Percentiles rank a stretch among this genome's conserved stretches.
These are phyloP conservation scores for Tetranychus truncatus DNA, from an alignment of 2,888 invertebrate species.

Conservation along the genomic window DNA sequence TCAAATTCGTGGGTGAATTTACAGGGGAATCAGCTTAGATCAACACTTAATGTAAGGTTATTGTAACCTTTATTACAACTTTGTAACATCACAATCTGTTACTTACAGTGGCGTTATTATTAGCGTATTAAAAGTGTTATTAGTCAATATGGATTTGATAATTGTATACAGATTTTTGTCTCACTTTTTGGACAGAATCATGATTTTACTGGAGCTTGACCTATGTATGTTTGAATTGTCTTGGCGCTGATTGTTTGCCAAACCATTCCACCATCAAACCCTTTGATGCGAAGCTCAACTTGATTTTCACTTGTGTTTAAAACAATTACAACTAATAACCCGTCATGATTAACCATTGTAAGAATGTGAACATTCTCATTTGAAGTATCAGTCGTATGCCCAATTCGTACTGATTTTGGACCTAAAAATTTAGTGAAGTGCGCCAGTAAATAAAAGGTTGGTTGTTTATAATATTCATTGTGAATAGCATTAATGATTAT, in stretches of 20 bases:
- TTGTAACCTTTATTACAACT: too few species aligned
- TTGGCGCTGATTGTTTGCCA: background rate
- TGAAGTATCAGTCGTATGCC: background rate
- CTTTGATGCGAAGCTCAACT: background rate
- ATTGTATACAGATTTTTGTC: too few species aligned
- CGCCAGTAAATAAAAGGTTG: conserved; percentile 40
- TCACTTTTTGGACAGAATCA: too few species aligned
- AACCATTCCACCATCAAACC: background rate
- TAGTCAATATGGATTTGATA: too few species aligned
- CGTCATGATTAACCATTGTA: background rate
- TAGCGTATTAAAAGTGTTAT: too few species aligned
- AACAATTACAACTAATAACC: background rate
- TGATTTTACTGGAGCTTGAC: background rate
- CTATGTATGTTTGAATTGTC: conserved; percentile 9
- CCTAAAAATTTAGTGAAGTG: conserved; percentile 37
- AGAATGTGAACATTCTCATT: background rate
- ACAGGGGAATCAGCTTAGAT: too few species aligned
- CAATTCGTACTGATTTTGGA: conserved; percentile 25
- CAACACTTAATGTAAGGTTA: too few species aligned
- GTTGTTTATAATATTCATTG: conserved; percentile 40
- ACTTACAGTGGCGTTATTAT: too few species aligned
- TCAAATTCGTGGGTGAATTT: too few species aligned
- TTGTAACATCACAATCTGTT: too few species aligned
- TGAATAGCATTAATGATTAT: conserved; percentile 36
- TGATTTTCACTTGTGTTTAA: background rate